These are phyloP conservation scores for Lepus europaeus DNA, from an alignment of 2,113 vertebrate genomes.

Conservation along the genomic window DNA sequence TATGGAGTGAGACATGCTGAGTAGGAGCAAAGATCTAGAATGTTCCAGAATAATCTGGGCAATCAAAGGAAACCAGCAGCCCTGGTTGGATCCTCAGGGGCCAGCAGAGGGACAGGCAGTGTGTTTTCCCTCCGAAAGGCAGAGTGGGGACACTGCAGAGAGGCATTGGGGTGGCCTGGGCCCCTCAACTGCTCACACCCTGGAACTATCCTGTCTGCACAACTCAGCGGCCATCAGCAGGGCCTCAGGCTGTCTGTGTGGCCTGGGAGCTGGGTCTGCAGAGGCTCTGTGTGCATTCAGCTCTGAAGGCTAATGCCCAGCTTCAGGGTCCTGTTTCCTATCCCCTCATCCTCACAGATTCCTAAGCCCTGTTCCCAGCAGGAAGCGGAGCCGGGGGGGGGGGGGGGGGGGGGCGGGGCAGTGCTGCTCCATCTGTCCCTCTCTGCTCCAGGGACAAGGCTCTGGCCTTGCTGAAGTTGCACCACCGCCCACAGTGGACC, in stretches of 20 bases:
- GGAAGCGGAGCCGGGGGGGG: background rate
- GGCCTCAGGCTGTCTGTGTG: too few relatives aligned
- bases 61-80: background rate
- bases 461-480: background rate
- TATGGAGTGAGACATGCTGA: background rate
- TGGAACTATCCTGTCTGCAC: background rate
- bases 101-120: too few relatives aligned
- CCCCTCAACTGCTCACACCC: too few relatives aligned
- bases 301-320: background rate
- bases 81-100: background rate
- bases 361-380: background rate
- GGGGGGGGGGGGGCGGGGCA: too few relatives aligned
- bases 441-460: background rate
- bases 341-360: background rate
- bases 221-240: too few relatives aligned
- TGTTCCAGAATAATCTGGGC: background rate
- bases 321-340: background rate
- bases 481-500: background rate
- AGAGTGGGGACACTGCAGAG: too few relatives aligned
- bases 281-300: background rate
- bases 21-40: too few relatives aligned
- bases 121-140: too few relatives aligned
- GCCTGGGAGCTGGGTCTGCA: fast-evolving
- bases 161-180: too few relatives aligned
- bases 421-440: background rate